Percentiles rank a stretch among this genome's conserved stretches.
Conservation (phyloP, 1,140 invertebrate species). For the Leptopilina boulardi region DNA sequence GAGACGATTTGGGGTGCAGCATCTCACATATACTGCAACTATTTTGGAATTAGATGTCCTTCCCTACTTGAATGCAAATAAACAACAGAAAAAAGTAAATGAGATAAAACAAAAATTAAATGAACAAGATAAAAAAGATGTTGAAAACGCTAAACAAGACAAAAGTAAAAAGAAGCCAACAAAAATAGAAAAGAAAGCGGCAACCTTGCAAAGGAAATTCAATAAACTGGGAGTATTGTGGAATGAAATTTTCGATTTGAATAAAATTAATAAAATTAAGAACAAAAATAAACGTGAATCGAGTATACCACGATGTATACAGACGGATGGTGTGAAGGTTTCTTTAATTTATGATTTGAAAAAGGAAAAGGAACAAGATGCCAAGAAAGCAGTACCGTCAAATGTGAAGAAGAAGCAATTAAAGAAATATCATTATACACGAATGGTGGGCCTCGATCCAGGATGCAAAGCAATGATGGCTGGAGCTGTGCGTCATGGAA, state of each 20-base stretch:
- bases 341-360: neutral
- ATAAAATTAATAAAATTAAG: neutral
- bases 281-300: neutral
- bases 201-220: neutral
- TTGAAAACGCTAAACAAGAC: neutral
- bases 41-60: neutral
- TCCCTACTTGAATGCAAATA: neutral
- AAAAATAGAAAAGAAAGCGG: neutral
- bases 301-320: neutral
- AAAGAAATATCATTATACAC: neutral
- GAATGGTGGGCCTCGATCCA: neutral
- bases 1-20: neutral
- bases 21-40: neutral
- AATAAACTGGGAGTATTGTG: neutral
- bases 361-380: neutral
- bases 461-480: neutral
- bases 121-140: neutral
- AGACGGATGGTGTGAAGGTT: neutral
- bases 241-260: neutral
- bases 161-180: neutral
- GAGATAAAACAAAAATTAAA: neutral
- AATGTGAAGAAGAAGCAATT: neutral
- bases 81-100: neutral
- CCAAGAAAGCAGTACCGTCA: neutral
- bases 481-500: neutral